Base-by-base conservation (phyloP, 2,888 invertebrate genomes). In the Acanthosepion lycidas region DNA sequence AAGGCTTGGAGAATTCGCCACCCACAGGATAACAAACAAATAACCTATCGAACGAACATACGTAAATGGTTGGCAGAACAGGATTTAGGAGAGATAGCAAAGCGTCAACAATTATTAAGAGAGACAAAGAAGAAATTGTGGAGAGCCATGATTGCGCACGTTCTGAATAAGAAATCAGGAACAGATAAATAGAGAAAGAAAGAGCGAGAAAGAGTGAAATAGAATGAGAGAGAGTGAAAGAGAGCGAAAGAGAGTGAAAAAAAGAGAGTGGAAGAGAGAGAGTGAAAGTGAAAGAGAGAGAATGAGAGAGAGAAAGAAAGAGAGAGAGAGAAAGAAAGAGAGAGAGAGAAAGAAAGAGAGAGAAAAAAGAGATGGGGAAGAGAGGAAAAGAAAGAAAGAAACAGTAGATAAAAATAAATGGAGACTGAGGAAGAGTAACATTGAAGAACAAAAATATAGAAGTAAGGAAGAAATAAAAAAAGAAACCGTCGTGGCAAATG, bases 311-410 rank as follows among this genome's bases (percentile, higher is more conserved):
- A n/a, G 0, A n/a, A n/a, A n/a, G n/a, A n/a, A n/a, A n/a, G n/a
- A n/a, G 2, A 9, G 1, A n/a, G 3, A n/a, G 4, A 15, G 15
- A n/a, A n/a, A n/a, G n/a, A 2, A 15, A 15, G 12, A 12, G 2
- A 9, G 1, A n/a, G 3, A n/a, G 4, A 15, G 15, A n/a, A n/a
- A n/a, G n/a, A 2, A 15, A 15, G 12, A 12, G 5, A n/a, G n/a
- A 78, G 15, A n/a, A 0, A n/a, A n/a, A n/a, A 78, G n/a, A 12
- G n/a, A n/a, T n/a, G 9, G n/a, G 15, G 4, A 33, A 33, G n/a
- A 78, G n/a, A n/a, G 12, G 12, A 4, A 78, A 20, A 78, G n/a
- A 15, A 1, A n/a, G n/a, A 78, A 5, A n/a, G n/a, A n/a, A n/a
- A 20, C 1, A 15, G n/a, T 2, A 12, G 78, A 78, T 6, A 78